Conservation (phyloP, 2,888 invertebrate species). For the Patella pellucida region DNA sequence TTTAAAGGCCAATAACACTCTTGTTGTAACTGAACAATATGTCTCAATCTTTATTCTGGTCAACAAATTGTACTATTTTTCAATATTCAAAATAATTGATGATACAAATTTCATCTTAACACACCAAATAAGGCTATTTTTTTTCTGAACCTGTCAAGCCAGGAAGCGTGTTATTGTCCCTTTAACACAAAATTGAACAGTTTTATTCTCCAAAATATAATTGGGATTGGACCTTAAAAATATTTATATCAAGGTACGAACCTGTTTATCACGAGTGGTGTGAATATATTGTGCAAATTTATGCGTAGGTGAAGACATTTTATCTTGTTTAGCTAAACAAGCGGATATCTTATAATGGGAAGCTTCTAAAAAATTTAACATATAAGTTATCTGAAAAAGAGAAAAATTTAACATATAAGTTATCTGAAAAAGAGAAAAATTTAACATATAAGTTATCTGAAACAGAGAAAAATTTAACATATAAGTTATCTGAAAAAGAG, state of each 20-base stretch:
- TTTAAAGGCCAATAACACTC: too few relatives aligned
- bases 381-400: conserved; percentile 85
- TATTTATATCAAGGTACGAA: conserved; percentile 30
- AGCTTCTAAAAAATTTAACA: conserved; percentile 92
- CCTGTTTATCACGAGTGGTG: conserved; percentile 89
- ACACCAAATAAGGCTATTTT: too few relatives aligned
- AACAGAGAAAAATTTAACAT: conserved; percentile 83
- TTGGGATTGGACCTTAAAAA: background rate
- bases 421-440: conserved; percentile 83
- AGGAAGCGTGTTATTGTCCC: too few relatives aligned
- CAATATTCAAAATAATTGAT: too few relatives aligned
- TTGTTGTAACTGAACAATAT: too few relatives aligned
- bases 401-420: conserved; percentile 89
- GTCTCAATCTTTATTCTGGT: too few relatives aligned
- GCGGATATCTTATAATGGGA: conserved; percentile 89
- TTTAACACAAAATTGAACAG: too few relatives aligned
- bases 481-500: conserved; percentile 83
- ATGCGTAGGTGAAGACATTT: conserved; percentile 82
- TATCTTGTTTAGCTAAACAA: conserved; percentile 86
- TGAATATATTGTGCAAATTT: conserved; percentile 89
- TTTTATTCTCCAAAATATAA: too few relatives aligned
- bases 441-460: conserved; percentile 92
- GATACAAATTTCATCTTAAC: too few relatives aligned
- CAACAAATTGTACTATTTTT: too few relatives aligned
- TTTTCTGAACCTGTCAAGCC: too few relatives aligned